Conservation (phyloP, 2,797 vertebrate genomes). For the Liparis tanakae region DNA sequence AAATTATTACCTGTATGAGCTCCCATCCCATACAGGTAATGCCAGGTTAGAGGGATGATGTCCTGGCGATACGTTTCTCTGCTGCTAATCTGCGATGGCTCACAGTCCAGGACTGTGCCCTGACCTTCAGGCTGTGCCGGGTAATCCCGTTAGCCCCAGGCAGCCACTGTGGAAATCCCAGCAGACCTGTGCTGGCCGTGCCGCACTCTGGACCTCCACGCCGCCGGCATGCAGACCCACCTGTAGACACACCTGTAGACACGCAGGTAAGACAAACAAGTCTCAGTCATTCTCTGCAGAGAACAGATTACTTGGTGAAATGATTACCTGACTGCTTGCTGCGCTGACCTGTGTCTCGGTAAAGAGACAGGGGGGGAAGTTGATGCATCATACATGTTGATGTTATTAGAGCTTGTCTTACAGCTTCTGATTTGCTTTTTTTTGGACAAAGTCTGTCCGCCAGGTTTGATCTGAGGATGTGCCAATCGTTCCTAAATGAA, state of each 20-base stretch:
- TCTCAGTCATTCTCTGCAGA: neutral
- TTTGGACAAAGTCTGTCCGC: neutral
- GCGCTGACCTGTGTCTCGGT: neutral
- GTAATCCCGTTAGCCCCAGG: slow-evolving; percentile 81
- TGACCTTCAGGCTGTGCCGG: slow-evolving; percentile 74
- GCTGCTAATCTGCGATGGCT: slow-evolving; percentile 63
- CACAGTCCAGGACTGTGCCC: slow-evolving; percentile 57
- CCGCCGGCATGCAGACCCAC: slow-evolving; percentile 70
- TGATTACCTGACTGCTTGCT: neutral
- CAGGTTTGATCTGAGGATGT: neutral
- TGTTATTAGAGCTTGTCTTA: neutral
- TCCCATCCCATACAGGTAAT: no score
- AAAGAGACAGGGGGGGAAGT: neutral
- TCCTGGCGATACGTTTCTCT: slow-evolving; percentile 31
- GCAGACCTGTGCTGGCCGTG: slow-evolving; percentile 66
- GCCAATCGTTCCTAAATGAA: neutral
- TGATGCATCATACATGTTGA: neutral
- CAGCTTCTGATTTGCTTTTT: slow-evolving; percentile 6
- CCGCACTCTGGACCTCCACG: slow-evolving; percentile 56
- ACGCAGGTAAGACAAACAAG: slow-evolving; percentile 72
- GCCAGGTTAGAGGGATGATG: slow-evolving; percentile 20
- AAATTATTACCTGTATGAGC: no score
- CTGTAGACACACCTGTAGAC: slow-evolving; percentile 77
- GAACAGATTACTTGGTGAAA: neutral
- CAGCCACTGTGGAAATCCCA: slow-evolving; percentile 66